Base-by-base conservation (phyloP, 2,888 invertebrate species). In the Oxytorus armatus region DNA sequence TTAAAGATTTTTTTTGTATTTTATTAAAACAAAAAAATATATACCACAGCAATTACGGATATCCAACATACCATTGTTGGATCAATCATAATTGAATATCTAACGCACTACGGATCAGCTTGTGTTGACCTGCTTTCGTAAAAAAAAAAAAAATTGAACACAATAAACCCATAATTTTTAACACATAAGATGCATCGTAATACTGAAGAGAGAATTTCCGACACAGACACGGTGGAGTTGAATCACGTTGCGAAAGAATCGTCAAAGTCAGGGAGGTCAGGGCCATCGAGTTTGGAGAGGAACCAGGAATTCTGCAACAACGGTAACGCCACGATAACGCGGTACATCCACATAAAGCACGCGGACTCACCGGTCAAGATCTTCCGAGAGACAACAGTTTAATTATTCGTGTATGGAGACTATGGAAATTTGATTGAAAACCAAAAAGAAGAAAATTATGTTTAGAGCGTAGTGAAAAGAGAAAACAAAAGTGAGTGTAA, bases 301-400 rank as follows among this genome's bases (percentile, higher is more conserved):
- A 81, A 81, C 25, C 79, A 81, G 73, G 84, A 86, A 70, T 55
- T 70, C 66, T 86, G 86, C 85, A 87, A 87, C 83, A 89, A 88
- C 78, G 89, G 90, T 80, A 84, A 89, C 57, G 89, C 90, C 1
- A 91, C 92, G 73, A 90, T 92, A 81, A 92, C 92, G 33, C 90
- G 92, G 66, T 92, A 92, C 85, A 92, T 92, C 79, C 92, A 92
- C 83, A 90, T 92, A 73, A 92, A 90, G 82, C 92, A 92, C 81
- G 90, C 91, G 29, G 92, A 92, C 75, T 90, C 92, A 23, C 88
- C 92, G 73, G 91, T 92, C 57, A 92, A 92, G 84, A 92, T 92
- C 70, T 92, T 92, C 78, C 92, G 92, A 14, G 92, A 92, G 81
- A 92, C 92, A 47, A 92, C 92, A 42, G 92, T 92, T 79, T 92